Percentiles rank a stretch among this genome's conserved stretches.
These are phyloP conservation scores for Strix aluco DNA, from an alignment of 2,113 vertebrate species.

Conservation along the genomic window DNA sequence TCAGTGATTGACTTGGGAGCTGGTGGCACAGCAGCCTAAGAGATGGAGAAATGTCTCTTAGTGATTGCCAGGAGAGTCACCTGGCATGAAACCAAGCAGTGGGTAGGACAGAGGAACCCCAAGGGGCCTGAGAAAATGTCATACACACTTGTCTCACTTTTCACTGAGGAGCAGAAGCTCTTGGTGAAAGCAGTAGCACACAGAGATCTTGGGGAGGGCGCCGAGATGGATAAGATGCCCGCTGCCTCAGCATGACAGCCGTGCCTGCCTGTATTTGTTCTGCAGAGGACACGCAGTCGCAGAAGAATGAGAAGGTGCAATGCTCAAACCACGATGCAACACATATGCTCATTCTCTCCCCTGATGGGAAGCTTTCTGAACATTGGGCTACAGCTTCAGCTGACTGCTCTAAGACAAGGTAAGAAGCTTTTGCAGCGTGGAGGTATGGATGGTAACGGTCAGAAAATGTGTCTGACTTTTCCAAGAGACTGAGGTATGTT, in stretches of 20 bases:
- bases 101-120: not conserved
- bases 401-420: not conserved
- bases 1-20: not conserved
- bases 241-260: rapidly evolving
- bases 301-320: not conserved
- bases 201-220: not conserved
- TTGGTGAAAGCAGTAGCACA: not conserved
- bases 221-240: not conserved
- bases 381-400: not conserved
- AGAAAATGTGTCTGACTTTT: not conserved
- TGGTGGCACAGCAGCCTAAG: not conserved
- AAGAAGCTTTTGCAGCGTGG: not conserved
- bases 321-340: constrained; percentile 11
- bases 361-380: not conserved
- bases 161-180: not conserved
- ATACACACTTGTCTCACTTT: not conserved
- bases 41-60: not conserved
- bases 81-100: not conserved
- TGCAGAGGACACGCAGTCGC: not conserved
- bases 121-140: not conserved
- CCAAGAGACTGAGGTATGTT: not conserved
- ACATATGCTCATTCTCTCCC: not conserved
- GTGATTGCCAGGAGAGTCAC: not conserved
- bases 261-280: not conserved
- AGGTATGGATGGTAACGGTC: not conserved